phyloP scores from a whole-genome alignment of 2,113 vertebrate species.

The Telmatochromis sp. region DNA sequence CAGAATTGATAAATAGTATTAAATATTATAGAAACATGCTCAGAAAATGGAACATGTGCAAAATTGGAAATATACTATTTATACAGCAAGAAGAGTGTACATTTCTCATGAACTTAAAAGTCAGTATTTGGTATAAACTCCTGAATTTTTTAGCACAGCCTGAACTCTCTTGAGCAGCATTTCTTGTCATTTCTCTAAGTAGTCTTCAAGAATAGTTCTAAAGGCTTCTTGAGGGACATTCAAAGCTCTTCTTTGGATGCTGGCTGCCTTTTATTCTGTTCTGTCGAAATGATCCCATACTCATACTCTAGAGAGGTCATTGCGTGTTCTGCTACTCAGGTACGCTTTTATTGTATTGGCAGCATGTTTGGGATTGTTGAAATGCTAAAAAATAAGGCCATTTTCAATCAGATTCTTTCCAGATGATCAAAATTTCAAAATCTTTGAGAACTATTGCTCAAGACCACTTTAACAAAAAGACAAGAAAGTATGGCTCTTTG shows the following conservation, averaged over 20 bases:
- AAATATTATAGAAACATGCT: neutral
- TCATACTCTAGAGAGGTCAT: neutral
- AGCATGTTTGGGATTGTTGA: neutral
- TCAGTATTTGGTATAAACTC: neutral
- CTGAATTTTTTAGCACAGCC: neutral
- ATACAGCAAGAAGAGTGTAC: neutral
- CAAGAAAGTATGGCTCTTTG: neutral
- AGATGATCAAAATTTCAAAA: neutral
- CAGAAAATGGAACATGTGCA: neutral
- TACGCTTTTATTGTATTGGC: neutral
- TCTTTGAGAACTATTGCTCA: neutral
- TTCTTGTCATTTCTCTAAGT: neutral
- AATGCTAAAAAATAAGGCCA: neutral
- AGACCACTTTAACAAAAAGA: neutral
- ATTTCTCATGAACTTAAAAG: neutral
- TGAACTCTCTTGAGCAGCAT: neutral
- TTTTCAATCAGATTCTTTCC: neutral
- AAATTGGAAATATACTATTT: neutral
- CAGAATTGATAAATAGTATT: neutral
- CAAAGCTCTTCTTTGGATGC: neutral
- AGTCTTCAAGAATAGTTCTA: neutral
- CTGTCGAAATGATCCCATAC: neutral
- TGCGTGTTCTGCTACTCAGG: neutral
- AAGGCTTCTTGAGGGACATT: neutral
- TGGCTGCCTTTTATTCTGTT: neutral